Evolutionary conservation across 2,113 vertebrate genomes (phyloP), one percentile per base, ranked within the genome.

Genomic region (Oenanthe oenanthe): DNA sequence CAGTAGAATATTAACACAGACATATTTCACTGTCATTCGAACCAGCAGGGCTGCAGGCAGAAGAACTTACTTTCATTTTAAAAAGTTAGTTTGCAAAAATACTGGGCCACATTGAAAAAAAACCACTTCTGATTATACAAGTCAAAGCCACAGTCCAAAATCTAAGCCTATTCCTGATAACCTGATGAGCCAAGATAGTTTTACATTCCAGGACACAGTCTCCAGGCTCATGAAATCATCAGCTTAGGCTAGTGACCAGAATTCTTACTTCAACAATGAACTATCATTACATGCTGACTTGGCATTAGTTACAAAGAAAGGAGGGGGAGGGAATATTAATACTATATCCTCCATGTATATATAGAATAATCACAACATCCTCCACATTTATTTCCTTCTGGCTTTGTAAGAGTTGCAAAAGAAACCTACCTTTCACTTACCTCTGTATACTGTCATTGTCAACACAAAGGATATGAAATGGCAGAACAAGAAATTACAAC

Each of bases 341-440:
- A 76, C 38, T 54, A 61, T 62, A 61, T 38, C 7, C 14, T 80
- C 15, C 36, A 19, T 32, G 4, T 29, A 26, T 15, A 40, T 15
- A 50, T 7, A 72, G 2, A 48, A 36, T n/a, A 85, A 83, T 56
- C 26, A 66, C 18, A 40, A 16, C 6, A 40, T 40, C 19, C 72
- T 83, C 67, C 31, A 80, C 6, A 20, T 61, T 85, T 54, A 61
- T 38, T 85, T 92, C 29, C 61, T 87, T 72, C 25, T 63, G 17
- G 28, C 53, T 89, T 88, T 47, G 6, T 2, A 91, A 43, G 15
- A 86, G 45, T 17, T 74, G 31, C 36, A 84, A 77, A 81, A 85
- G 36, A 70, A 76, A 86, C 32, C 7, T 70, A 42, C n/a, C 17
- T 94, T 92, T 74, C 72, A 94, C 78, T 93, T 94, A 94, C 82